These are phyloP conservation scores for Chauna torquata DNA, from an alignment of 2,113 vertebrate genomes.

Conservation along the genomic window DNA sequence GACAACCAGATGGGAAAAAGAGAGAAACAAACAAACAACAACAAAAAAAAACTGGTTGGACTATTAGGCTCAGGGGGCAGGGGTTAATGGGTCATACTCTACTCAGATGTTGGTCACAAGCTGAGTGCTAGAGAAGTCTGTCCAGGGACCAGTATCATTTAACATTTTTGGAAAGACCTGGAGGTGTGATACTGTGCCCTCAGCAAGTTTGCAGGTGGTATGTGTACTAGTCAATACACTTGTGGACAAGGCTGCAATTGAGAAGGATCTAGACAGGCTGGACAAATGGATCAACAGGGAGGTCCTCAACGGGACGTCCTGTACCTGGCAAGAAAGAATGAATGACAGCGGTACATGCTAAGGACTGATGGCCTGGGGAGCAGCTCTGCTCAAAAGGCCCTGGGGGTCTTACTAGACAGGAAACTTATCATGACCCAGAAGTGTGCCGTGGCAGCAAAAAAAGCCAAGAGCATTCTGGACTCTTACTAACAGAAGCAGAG, in stretches of 20 bases:
- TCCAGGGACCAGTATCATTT: neutral
- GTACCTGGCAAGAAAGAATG: neutral
- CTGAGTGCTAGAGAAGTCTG: neutral
- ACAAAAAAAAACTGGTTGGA: neutral
- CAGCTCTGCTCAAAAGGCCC: neutral
- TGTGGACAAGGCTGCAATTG: fast-evolving
- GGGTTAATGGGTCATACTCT: neutral
- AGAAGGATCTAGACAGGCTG: neutral
- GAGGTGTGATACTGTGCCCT: neutral
- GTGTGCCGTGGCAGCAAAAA: neutral
- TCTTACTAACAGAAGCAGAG: neutral
- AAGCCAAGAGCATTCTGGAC: neutral
- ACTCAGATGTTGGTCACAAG: neutral
- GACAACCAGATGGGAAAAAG: neutral
- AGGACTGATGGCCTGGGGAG: neutral
- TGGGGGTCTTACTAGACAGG: neutral
- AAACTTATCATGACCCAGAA: neutral
- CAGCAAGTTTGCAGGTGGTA: neutral
- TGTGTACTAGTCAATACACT: fast-evolving
- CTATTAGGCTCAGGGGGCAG: neutral
- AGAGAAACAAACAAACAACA: too few species aligned
- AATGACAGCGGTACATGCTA: neutral
- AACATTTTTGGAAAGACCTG: neutral
- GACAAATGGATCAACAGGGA: neutral
- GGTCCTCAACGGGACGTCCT: neutral